These are phyloP conservation scores for Nothocercus julius DNA, from an alignment of 2,113 vertebrate genomes.

Conservation along the genomic window DNA sequence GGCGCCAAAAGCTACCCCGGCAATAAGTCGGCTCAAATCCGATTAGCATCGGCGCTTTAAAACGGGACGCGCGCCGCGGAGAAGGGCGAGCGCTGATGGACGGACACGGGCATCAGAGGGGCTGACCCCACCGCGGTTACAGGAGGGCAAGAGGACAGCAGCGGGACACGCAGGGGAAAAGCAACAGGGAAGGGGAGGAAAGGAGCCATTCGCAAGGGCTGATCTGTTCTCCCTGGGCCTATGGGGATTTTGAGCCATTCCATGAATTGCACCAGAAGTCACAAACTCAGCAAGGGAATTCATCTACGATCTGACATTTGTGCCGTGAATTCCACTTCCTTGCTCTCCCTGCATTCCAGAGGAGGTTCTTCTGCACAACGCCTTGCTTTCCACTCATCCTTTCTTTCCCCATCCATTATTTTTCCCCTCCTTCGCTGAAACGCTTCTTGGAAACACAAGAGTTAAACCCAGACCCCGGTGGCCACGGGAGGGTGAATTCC, in stretches of 20 bases:
- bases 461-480: background rate
- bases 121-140: background rate
- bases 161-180: background rate
- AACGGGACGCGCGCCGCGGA: conserved; percentile 68
- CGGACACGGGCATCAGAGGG: background rate
- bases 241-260: background rate
- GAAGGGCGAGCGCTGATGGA: background rate
- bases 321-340: background rate
- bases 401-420: rapidly evolving
- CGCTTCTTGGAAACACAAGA: background rate
- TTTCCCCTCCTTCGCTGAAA: background rate
- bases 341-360: rapidly evolving
- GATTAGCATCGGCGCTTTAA: conserved; percentile 92
- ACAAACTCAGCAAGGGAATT: background rate
- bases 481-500: background rate
- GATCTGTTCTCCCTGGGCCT: background rate
- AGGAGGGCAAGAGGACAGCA: background rate
- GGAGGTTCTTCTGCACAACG: rapidly evolving
- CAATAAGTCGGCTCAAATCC: conserved; percentile 88
- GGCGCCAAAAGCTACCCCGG: conserved; percentile 84
- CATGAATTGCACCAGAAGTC: background rate
- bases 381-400: background rate
- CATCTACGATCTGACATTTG: background rate
- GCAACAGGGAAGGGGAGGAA: background rate
- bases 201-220: background rate